Conservation (phyloP, 1,140 invertebrate genomes). For the Hydropsyche tenuis region DNA sequence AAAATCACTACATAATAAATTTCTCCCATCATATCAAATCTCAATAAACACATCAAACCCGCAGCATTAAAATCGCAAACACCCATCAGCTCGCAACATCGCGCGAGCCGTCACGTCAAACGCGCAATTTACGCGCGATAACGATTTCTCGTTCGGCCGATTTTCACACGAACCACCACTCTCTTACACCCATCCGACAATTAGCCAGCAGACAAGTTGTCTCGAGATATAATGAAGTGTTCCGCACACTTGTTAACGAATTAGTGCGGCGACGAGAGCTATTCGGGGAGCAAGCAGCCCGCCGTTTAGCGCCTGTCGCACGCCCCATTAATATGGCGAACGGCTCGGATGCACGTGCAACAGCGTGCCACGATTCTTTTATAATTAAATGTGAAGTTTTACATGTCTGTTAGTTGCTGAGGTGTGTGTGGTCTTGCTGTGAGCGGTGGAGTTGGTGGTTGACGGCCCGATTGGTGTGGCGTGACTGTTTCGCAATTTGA, state of each 20-base stretch:
- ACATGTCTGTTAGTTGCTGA: background rate
- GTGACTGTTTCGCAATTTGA: too few species aligned
- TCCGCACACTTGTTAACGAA: conserved; percentile 60
- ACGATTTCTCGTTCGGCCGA: too few species aligned
- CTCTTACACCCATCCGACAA: background rate
- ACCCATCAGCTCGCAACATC: background rate
- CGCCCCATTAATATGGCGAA: conserved; percentile 47
- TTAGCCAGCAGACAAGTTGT: conserved; percentile 41
- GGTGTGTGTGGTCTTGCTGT: background rate
- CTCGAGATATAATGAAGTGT: conserved; percentile 56
- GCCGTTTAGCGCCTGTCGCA: conserved; percentile 51
- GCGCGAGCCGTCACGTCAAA: background rate
- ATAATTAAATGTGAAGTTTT: background rate
- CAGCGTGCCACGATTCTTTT: background rate
- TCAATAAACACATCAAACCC: background rate
- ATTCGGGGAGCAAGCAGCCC: conserved; percentile 48
- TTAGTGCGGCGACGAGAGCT: conserved; percentile 53
- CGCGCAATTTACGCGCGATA: too few species aligned
- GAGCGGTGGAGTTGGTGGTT: too few species aligned
- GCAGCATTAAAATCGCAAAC: background rate
- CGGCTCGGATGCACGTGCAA: conserved; percentile 33
- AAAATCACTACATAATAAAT: too few species aligned
- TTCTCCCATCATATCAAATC: background rate
- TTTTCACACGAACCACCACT: too few species aligned
- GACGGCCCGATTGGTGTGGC: too few species aligned